phyloP scores from a whole-genome alignment of 1,140 invertebrate species.

The Aphelenchoides fujianensis region DNA sequence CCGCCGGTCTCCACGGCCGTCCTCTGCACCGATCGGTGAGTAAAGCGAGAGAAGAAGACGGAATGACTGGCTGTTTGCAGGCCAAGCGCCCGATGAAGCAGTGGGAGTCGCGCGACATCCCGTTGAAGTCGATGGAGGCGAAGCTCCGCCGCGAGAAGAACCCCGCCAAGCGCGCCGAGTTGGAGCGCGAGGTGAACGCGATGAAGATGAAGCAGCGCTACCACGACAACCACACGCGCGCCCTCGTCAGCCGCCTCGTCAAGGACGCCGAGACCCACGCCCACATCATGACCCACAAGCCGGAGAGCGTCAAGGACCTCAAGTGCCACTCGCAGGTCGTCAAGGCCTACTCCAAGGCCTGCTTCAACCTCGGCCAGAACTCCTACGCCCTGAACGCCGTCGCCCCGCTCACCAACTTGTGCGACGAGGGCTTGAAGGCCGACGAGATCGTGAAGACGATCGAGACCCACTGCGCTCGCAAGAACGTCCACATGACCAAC shows the following conservation, averaged over 20 bases:
- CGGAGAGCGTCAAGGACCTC: neutral
- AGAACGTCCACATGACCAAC: neutral
- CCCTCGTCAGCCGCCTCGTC: neutral
- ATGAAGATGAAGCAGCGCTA: neutral
- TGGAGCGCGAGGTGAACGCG: neutral
- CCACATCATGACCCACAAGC: neutral
- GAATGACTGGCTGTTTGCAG: neutral
- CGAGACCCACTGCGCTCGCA: neutral
- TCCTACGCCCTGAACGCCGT: conserved; percentile 4
- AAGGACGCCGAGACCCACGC: neutral
- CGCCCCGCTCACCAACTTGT: neutral
- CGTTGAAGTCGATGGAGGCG: neutral
- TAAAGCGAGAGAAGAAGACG: neutral
- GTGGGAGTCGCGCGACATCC: neutral
- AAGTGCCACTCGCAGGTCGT: conserved; percentile 14
- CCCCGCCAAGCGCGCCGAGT: neutral
- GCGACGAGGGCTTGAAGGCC: neutral
- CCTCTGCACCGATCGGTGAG: neutral
- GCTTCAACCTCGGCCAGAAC: conserved; percentile 20
- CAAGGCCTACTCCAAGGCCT: neutral
- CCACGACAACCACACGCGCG: neutral
- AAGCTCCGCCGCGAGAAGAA: neutral
- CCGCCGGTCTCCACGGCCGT: neutral
- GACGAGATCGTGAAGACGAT: neutral
- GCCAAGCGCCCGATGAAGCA: neutral